These are phyloP conservation scores for Temnothorax rugatulus DNA, from an alignment of 2,888 invertebrate species.

Conservation along the genomic window DNA sequence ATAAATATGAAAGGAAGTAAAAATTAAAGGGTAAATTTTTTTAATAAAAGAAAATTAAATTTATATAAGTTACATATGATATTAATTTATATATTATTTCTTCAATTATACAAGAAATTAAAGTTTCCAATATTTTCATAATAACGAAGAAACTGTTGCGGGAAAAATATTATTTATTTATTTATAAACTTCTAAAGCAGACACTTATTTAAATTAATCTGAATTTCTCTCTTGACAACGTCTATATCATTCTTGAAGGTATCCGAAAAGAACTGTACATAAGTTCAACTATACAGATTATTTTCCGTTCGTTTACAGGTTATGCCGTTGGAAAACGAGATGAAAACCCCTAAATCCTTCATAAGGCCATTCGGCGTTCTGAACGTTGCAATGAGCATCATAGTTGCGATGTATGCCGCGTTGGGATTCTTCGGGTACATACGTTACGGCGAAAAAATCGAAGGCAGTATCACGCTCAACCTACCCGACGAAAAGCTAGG, in stretches of 20 bases:
- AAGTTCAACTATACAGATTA: background rate
- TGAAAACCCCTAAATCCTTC: conserved; percentile 95
- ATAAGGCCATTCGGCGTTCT: conserved; percentile 94
- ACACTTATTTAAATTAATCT: background rate
- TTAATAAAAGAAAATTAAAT: background rate
- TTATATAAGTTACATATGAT: background rate
- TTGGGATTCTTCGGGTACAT: conserved; percentile 97
- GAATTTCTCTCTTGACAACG: background rate
- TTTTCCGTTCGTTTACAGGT: conserved; percentile 88
- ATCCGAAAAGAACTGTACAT: background rate
- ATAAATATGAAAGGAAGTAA: background rate
- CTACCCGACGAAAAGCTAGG: conserved; percentile 91
- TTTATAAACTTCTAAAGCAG: background rate
- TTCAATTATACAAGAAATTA: background rate
- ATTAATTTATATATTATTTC: background rate
- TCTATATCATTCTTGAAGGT: background rate
- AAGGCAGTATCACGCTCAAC: conserved; percentile 95
- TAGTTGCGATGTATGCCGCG: conserved; percentile 94
- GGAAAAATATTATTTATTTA: background rate
- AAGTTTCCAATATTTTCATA: background rate
- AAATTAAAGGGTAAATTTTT: background rate
- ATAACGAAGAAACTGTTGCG: background rate
- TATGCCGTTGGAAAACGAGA: conserved; percentile 97
- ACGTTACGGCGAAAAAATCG: conserved; percentile 91
- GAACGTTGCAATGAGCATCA: conserved; percentile 93